A percentile compares a stretch with the other conserved stretches of the same genome.
Conservation (phyloP, 2,797 vertebrate genomes). For the Sebastolobus altivelis region DNA sequence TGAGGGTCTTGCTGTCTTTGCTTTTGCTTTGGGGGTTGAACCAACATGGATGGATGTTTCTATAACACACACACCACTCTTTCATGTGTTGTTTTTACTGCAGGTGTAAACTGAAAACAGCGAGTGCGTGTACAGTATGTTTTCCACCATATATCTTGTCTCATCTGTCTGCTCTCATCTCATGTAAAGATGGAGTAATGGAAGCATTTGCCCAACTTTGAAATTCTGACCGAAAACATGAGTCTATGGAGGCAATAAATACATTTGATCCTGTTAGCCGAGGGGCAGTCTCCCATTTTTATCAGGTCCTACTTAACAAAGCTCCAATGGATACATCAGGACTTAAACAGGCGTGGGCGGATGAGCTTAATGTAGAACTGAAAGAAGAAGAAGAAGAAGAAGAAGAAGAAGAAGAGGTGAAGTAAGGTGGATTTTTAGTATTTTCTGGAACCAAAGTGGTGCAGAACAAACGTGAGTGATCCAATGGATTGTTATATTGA, state of each 20-base stretch:
- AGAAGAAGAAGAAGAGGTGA: background rate
- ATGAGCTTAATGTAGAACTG: no score
- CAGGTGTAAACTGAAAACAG: background rate
- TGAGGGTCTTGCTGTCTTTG: background rate
- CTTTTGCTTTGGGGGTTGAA: background rate
- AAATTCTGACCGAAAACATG: no score
- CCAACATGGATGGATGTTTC: constrained; percentile 1
- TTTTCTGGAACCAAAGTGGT: background rate
- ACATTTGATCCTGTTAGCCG: no score
- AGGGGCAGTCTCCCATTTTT: no score
- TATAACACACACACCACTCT: background rate
- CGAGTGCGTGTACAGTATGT: background rate
- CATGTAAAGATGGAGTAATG: background rate
- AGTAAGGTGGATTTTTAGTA: background rate
- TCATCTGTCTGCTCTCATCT: background rate
- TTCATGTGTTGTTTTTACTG: background rate
- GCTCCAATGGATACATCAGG: no score
- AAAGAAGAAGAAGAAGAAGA: background rate
- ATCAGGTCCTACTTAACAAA: no score
- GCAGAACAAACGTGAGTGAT: background rate
- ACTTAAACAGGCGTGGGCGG: no score
- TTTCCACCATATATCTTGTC: background rate
- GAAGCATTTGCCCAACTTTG: no score
- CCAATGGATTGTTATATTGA: background rate
- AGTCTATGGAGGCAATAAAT: no score